Conservation (phyloP, 2,113 vertebrate species). For the Crotalus tigris region DNA sequence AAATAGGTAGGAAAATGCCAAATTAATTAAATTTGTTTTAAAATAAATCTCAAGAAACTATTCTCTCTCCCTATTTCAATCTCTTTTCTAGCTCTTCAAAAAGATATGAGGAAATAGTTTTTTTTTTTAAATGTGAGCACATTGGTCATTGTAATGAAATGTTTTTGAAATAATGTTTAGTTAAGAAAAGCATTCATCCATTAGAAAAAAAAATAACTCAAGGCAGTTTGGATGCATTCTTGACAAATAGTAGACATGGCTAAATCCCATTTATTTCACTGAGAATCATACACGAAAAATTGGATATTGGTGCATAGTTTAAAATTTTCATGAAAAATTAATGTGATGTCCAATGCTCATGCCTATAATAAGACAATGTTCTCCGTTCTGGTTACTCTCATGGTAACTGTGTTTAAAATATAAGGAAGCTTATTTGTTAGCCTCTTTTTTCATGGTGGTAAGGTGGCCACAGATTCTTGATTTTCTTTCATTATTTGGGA, state of each 20-base stretch:
- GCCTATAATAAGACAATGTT: neutral
- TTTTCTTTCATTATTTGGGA: neutral
- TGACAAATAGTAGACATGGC: neutral
- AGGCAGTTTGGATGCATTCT: neutral
- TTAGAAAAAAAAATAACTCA: neutral
- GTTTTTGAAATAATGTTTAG: neutral
- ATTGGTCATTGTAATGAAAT: neutral
- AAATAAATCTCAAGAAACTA: neutral
- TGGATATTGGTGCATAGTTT: neutral
- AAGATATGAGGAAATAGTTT: neutral
- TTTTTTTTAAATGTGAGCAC: neutral
- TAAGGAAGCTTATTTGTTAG: neutral
- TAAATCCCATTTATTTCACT: neutral
- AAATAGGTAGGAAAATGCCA: neutral
- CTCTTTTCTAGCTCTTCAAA: neutral
- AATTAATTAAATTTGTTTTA: neutral
- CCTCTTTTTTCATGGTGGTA: neutral
- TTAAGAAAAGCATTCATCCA: neutral
- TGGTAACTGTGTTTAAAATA: neutral
- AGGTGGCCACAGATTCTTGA: neutral
- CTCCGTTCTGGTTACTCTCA: neutral
- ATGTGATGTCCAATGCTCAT: neutral
- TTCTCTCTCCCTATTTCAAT: neutral
- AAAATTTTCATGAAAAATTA: neutral
- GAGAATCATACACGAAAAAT: neutral